A percentile compares a stretch with the other conserved stretches of the same genome.
These are phyloP conservation scores for Melanocharis versteri DNA, from an alignment of 2,113 vertebrate species.

Conservation along the genomic window DNA sequence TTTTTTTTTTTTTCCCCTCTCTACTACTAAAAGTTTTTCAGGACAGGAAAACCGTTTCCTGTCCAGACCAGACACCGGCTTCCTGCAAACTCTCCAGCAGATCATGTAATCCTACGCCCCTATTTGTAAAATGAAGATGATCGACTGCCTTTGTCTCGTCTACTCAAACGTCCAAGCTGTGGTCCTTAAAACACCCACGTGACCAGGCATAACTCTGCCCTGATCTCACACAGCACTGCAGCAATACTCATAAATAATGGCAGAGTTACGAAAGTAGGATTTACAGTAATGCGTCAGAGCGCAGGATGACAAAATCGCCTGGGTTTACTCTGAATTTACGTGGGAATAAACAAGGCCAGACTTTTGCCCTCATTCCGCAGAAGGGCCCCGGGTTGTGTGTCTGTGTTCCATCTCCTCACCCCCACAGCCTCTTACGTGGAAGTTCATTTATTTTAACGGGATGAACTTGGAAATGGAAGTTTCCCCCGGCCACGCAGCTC, in stretches of 20 bases:
- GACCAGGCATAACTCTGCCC: slow-evolving; percentile 26
- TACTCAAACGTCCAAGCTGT: not conserved
- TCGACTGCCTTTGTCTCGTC: slow-evolving; percentile 58
- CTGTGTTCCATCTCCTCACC: not conserved
- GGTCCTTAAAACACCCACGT: not conserved
- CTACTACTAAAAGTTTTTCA: slow-evolving; percentile 39
- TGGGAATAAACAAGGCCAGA: slow-evolving; percentile 47
- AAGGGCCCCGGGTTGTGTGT: not conserved
- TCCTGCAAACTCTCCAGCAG: slow-evolving; percentile 39
- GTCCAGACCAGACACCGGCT: slow-evolving; percentile 55
- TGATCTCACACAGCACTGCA: slow-evolving; percentile 9
- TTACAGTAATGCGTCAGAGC: slow-evolving; percentile 53
- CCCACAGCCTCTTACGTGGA: not conserved
- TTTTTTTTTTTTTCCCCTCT: not conserved
- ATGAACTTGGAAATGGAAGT: not conserved
- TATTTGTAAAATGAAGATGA: slow-evolving; percentile 52
- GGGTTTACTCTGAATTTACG: slow-evolving; percentile 47
- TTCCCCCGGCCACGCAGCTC: not conserved
- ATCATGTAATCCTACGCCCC: slow-evolving; percentile 49
- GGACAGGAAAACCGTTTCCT: slow-evolving; percentile 60
- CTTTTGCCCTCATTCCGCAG: slow-evolving; percentile 23
- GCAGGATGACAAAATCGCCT: not conserved
- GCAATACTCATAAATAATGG: slow-evolving; percentile 38
- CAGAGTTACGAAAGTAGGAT: slow-evolving; percentile 46
- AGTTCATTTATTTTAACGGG: slow-evolving; percentile 1